Base-by-base conservation (phyloP, 1,140 invertebrate species). In the Ips typographus region DNA sequence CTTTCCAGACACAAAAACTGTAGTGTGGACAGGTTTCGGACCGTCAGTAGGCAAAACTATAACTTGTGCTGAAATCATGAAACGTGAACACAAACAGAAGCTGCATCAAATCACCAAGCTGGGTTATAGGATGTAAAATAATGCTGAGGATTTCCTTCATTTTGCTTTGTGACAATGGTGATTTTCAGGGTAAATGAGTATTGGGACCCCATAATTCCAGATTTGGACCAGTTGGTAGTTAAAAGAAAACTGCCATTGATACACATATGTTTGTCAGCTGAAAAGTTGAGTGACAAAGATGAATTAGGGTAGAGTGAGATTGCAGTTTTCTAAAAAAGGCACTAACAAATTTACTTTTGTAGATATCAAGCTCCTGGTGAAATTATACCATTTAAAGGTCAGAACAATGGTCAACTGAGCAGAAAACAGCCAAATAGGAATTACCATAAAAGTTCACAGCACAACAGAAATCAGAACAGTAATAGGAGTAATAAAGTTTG, bases 11-110 rank as follows among this genome's bases (percentile, higher is more conserved):
- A 84, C 87, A 55, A 84, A 83, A 71, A 80, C 82, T 59, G 80
- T 94, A 22, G 84, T 94, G 1, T 93, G 92, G 90, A 89, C 84
- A 66, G 91, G 88, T 1, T 84, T 81, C 72, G 94, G 93, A 5
- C 84, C 89, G 4, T 90, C 88, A 5, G 87, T 94, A 39, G 84
- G 85, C 5, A 95, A 95, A 83, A 86, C 89, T 3, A 90, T 96
- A 66, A 89, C 90, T 4, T 95, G 93, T 84, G 92, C 88, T 2
- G 94, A 96, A 85, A 90, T 95, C 42, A 87, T 94, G 76, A 96
- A 96, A 81, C 84, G 89, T 72, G 87, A 85, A 74, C 82, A 87
- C 72, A 85, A 85, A 71, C 85, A 86, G 73, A 82, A 84, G 3
- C 80, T 91, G 37, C 85, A 91, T 81, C 92, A 95, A 84, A 83